These are phyloP conservation scores for Onychomys leucogaster DNA, from an alignment of 2,797 vertebrate genomes.

Conservation along the genomic window DNA sequence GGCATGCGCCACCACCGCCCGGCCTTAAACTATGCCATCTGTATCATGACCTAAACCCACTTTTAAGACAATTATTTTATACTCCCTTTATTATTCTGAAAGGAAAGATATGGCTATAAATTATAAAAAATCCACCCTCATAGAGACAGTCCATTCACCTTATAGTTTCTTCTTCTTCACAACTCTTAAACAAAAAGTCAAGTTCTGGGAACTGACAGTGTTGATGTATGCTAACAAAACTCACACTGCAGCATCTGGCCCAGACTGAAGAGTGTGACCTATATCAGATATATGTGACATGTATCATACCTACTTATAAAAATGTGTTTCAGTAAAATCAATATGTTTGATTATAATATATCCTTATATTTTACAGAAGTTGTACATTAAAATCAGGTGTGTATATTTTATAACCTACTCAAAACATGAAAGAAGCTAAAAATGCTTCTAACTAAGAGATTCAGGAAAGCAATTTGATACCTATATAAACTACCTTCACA, in stretches of 20 bases:
- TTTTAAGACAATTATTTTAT: not conserved
- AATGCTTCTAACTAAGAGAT: not conserved
- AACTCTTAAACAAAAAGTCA: not conserved
- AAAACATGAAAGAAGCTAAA: constrained; percentile 19
- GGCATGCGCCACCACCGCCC: no score
- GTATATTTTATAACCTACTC: not conserved
- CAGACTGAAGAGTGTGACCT: not conserved
- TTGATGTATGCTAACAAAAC: not conserved
- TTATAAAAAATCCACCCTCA: not conserved
- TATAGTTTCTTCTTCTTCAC: not conserved
- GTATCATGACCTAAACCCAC: not conserved
- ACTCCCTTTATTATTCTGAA: not conserved
- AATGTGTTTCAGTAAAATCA: not conserved
- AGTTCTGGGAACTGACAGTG: constrained; percentile 27
- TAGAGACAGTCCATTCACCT: not conserved
- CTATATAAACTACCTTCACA: not conserved
- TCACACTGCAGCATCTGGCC: not conserved
- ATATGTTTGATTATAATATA: not conserved
- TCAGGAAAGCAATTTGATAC: constrained; percentile 3
- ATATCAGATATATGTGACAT: no score
- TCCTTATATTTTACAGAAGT: not conserved
- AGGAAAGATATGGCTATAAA: not conserved
- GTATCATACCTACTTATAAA: not conserved
- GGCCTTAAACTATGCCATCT: not conserved
- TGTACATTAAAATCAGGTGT: not conserved